These are phyloP conservation scores for Crotalus helleri DNA, from an alignment of 2,113 vertebrate species.

Conservation along the genomic window DNA sequence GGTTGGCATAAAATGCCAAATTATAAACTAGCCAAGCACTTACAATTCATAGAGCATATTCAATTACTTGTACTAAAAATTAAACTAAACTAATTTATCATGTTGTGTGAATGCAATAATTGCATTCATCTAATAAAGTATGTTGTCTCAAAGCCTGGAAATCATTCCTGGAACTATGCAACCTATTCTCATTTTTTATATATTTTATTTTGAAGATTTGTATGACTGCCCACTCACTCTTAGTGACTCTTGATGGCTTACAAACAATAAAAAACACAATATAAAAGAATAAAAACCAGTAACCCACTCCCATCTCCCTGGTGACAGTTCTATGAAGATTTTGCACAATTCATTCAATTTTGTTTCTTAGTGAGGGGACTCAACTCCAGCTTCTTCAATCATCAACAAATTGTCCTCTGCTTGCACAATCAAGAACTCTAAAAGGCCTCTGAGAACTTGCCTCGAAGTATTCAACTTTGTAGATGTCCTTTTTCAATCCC, in stretches of 20 bases:
- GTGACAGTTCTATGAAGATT: neutral
- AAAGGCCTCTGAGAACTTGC: neutral
- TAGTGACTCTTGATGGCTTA: neutral
- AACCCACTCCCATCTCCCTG: neutral
- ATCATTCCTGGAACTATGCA: neutral
- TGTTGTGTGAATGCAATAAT: neutral
- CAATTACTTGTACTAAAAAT: neutral
- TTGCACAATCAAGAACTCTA: neutral
- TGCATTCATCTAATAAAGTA: neutral
- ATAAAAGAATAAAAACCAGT: neutral
- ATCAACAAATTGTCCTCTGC: neutral
- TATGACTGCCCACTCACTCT: neutral
- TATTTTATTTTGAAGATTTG: neutral
- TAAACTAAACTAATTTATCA: neutral
- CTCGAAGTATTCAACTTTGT: neutral
- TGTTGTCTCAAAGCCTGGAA: conserved; percentile 26
- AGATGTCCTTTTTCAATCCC: neutral
- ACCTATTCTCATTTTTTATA: neutral
- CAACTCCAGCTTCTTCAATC: neutral
- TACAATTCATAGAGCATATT: neutral
- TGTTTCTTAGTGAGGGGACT: neutral
- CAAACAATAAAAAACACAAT: neutral
- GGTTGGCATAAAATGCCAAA: neutral
- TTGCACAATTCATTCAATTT: neutral
- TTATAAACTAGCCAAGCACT: neutral